Evolutionary conservation across 2,797 vertebrate genomes (phyloP).

Genomic region (Cheirogaleus major): DNA sequence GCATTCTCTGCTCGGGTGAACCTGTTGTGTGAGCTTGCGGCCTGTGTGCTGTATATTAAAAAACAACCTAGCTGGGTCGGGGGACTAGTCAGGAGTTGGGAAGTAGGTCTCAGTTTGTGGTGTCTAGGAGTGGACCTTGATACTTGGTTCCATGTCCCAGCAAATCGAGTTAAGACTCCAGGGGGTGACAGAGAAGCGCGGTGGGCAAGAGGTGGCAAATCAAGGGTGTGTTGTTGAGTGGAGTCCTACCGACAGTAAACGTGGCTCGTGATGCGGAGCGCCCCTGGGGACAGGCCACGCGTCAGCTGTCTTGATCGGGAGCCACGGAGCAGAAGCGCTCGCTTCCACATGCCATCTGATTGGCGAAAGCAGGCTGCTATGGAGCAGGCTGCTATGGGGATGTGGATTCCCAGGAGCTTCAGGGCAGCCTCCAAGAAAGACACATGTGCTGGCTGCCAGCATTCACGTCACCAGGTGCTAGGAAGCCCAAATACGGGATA

Average conservation of each 20-base stretch:
- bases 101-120: not conserved
- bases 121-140: not conserved
- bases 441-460: not conserved
- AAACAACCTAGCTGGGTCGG: not conserved
- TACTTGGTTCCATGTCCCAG: not conserved
- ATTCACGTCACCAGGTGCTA: not conserved
- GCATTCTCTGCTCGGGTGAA: not conserved
- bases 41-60: too few relatives aligned
- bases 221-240: not conserved
- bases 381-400: not conserved
- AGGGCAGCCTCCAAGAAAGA: not conserved
- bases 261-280: not conserved
- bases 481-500: too few relatives aligned
- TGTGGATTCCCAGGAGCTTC: not conserved
- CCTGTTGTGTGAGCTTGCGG: not conserved
- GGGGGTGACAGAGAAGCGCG: not conserved
- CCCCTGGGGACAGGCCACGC: not conserved
- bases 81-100: not conserved
- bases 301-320: not conserved
- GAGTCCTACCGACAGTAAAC: not conserved
- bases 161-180: not conserved
- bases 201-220: not conserved
- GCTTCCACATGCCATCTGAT: fast-evolving
- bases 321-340: not conserved
- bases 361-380: not conserved